A percentile compares a stretch with the other conserved stretches of the same genome.
phyloP scores from a whole-genome alignment of 2,113 vertebrate genomes.

The Petroica traversi region DNA sequence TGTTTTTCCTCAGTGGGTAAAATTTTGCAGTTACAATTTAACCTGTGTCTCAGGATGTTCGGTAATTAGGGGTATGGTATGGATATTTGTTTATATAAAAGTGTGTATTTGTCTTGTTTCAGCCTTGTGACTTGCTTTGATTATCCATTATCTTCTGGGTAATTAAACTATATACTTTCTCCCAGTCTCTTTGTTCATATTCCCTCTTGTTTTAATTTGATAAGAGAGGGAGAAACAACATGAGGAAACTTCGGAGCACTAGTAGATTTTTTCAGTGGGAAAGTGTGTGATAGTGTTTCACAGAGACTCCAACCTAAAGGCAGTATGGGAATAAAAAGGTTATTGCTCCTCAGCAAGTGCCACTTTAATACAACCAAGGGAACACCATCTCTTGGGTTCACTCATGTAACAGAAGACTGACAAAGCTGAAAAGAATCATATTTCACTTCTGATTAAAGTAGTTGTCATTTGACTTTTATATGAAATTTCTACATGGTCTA shows the following conservation, averaged over 20 bases:
- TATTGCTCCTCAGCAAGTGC: background rate
- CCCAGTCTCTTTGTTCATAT: background rate
- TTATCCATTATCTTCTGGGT: background rate
- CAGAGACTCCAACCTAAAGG: background rate
- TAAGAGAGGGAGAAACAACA: background rate
- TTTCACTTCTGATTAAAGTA: background rate
- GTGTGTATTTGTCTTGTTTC: background rate
- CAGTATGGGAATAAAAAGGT: background rate
- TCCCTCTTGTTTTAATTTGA: background rate
- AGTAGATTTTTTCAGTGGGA: background rate
- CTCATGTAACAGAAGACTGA: background rate
- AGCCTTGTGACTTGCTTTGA: background rate
- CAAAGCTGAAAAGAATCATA: background rate
- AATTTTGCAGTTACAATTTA: background rate
- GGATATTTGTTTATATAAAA: background rate
- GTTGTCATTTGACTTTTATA: background rate
- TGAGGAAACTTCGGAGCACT: background rate
- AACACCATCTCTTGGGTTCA: background rate
- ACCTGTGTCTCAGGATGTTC: background rate
- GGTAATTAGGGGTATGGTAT: background rate
- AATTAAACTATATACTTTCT: background rate
- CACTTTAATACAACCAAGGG: background rate
- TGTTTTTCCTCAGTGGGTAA: background rate
- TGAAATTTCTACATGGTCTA: background rate
- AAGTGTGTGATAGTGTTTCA: background rate